Evolutionary conservation across 1,140 invertebrate genomes (phyloP), one percentile per base, ranked within the genome.

Genomic region (Harpegnathos saltator): DNA sequence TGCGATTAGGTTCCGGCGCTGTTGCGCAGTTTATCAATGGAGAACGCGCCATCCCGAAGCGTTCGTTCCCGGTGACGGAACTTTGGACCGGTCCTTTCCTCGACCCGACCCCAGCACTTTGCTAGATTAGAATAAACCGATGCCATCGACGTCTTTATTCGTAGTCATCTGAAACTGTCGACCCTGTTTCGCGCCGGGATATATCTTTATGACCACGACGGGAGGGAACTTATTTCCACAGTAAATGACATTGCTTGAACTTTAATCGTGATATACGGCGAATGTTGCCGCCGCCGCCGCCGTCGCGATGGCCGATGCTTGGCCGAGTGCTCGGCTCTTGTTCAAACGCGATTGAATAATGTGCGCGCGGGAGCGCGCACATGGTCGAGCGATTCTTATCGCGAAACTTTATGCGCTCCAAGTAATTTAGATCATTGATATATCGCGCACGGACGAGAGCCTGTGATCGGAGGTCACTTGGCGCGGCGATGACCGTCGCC

Each of bases 71-170:
- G 22, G 33, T 2, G 54, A 44, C 19, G 19, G 74, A 77, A 77
- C 74, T 48, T 80, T 11, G 65, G 65, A 1, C 24, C 17, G 0
- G n/a, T n/a, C 44, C 75, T 68, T 69, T 78, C 65, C 59, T 44
- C 58, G 44, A 12, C n/a, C n/a, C 44, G 69, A 52, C 12, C 17
- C 26, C 12, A 77, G 81, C 81, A 82, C 81, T 82, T 82, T 82
- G 59, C 81, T 63, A 82, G 72, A 82, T 82, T 82, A 82, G 81
- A 82, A 82, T 82, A 82, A 82, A 82, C 81, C 81, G 81, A 77
- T 78, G 52, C 61, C 52, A 65, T 75, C 71, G 81, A 63, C 26
- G 59, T 65, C 81, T 82, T 82, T 82, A 77, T 77, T 77, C 72
- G 69, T 29, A 77, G 71, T 26, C 59, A 75, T 72, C 73, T 77